Base-by-base conservation (phyloP, 2,113 vertebrate genomes). In the Mormyrus iriodes region DNA sequence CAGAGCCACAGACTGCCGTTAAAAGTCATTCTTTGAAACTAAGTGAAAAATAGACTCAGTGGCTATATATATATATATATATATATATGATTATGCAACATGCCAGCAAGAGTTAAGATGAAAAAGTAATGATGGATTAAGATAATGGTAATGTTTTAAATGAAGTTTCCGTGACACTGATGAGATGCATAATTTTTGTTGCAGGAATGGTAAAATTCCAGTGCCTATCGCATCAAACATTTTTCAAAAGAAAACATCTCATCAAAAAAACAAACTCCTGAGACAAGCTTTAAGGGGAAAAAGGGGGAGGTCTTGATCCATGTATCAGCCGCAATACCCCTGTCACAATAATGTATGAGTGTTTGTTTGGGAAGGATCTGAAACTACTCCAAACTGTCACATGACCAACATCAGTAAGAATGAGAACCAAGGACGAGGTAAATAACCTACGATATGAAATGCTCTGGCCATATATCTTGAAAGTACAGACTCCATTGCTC, bases 391-490 rank as follows among this genome's bases (percentile, higher is more conserved):
- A 92, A 93, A 95, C 92, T 94, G 94, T 95, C 93, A 94, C 92
- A 94, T 93, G 94, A 94, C 93, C 94, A 82, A 86, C 91, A 94
- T 94, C 94, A 91, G 92, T 87, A 89, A 90, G 88, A 93, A 95
- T 94, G 94, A 95, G 94, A 95, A 95, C 93, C 94, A 94, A 95
- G 69, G 92, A 94, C 9, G 53, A 92, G 85, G 92, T 93, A 92
- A 95, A 96, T 94, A 94, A 94, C 89, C 93, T 92, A 92, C 94
- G 91, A 94, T 93, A 92, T 94, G 93, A 93, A 95, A 93, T 90
- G 91, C 87, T 49, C 88, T n/a, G 49, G 89, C 91, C 92, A 93
- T 94, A 93, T 91, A 94, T 95, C 95, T 94, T 92, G 90, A 86
- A 90, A 89, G 85, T 92, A 89, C 85, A 93, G 91, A 89, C 88